A percentile compares a stretch with the other conserved stretches of the same genome.
phyloP scores from a whole-genome alignment of 2,113 vertebrate genomes.

The Gymnarchus niloticus region DNA sequence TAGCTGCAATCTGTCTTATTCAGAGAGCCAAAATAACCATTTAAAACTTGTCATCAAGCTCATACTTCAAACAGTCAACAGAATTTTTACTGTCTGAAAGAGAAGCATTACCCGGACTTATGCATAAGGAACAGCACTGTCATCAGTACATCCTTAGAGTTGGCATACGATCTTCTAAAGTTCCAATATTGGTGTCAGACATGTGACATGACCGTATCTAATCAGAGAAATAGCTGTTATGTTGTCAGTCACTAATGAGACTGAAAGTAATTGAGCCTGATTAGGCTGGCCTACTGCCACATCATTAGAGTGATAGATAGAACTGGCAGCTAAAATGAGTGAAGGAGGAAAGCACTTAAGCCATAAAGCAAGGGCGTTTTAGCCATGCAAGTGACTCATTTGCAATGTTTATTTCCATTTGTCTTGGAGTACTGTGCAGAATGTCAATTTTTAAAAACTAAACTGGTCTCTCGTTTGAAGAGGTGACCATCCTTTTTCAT shows the following conservation, averaged over 20 bases:
- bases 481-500: slow-evolving; percentile 44
- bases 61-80: not conserved
- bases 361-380: slow-evolving; percentile 70
- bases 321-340: slow-evolving; percentile 70
- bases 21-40: not conserved
- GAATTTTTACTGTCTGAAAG: not conserved
- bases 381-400: slow-evolving; percentile 52
- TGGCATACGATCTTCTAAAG: not conserved
- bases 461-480: slow-evolving; percentile 40
- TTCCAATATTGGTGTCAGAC: not conserved
- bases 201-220: slow-evolving; percentile 60
- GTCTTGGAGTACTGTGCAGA: slow-evolving; percentile 31
- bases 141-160: not conserved
- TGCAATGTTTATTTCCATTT: slow-evolving; percentile 50
- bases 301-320: slow-evolving; percentile 83
- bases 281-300: slow-evolving; percentile 76
- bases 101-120: not conserved
- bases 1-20: not conserved
- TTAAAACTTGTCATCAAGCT: not conserved
- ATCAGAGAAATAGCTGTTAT: slow-evolving; percentile 63
- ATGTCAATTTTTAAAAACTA: slow-evolving; percentile 38
- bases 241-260: slow-evolving; percentile 80
- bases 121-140: not conserved
- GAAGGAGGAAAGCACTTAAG: slow-evolving; percentile 64
- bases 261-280: slow-evolving; percentile 82